A percentile compares a stretch with the other conserved stretches of the same genome.
Evolutionary conservation across 2,797 vertebrate species (phyloP).

Genomic region (Gallinago solitaria): DNA sequence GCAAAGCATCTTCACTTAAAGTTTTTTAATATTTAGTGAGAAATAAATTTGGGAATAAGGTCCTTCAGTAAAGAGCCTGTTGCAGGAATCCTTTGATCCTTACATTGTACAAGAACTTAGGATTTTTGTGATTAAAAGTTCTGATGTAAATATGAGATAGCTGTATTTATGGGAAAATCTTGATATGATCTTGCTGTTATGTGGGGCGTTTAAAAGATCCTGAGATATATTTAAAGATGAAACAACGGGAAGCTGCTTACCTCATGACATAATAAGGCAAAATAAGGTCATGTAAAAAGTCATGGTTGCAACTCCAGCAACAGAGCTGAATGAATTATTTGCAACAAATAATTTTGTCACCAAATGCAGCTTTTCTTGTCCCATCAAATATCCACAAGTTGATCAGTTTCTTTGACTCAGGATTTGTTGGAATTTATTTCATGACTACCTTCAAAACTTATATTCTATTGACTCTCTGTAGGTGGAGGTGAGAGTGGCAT

Average conservation of each 20-base stretch:
- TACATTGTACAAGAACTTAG: background rate
- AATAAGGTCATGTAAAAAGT: slow-evolving; percentile 28
- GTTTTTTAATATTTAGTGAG: background rate
- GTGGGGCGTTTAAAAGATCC: background rate
- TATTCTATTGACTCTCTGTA: slow-evolving; percentile 34
- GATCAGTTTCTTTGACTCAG: slow-evolving; percentile 37
- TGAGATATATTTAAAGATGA: slow-evolving; percentile 4
- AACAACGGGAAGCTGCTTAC: slow-evolving; percentile 33
- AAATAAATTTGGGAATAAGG: background rate
- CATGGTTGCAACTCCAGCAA: background rate
- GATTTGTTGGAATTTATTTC: slow-evolving; percentile 28
- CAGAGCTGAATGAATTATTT: slow-evolving; percentile 12
- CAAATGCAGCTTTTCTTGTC: background rate
- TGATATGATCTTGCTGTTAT: background rate
- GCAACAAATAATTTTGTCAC: slow-evolving; percentile 23
- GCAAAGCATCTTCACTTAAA: background rate
- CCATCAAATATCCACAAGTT: background rate
- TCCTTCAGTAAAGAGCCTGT: background rate
- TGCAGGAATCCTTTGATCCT: background rate
- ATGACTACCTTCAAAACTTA: slow-evolving; percentile 15
- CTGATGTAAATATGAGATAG: background rate
- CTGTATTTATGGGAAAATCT: background rate
- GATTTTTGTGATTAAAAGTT: background rate
- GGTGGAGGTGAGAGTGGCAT: slow-evolving; percentile 25
- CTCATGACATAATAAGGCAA: slow-evolving; percentile 9